phyloP scores from a whole-genome alignment of 2,888 invertebrate genomes.

The Standfussiana lucernea region DNA sequence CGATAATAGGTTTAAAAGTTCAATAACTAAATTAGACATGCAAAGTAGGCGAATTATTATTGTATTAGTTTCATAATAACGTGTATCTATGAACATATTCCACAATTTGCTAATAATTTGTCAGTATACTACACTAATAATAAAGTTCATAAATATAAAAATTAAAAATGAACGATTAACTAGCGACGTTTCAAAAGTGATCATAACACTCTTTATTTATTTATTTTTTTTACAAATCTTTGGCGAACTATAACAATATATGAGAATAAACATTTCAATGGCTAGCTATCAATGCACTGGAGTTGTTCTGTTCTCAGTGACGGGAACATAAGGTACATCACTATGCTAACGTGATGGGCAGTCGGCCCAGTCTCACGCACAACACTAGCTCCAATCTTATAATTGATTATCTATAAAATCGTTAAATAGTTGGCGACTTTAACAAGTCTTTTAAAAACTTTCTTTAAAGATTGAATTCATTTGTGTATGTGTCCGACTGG shows the following conservation, averaged over 20 bases:
- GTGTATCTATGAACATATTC: slow-evolving; percentile 80
- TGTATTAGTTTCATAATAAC: slow-evolving; percentile 86
- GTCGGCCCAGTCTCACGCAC: slow-evolving; percentile 52
- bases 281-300: slow-evolving; percentile 72
- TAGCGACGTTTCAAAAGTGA: slow-evolving; percentile 85
- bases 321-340: slow-evolving; percentile 56
- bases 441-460: slow-evolving; percentile 55
- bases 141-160: slow-evolving; percentile 69
- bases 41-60: slow-evolving; percentile 89
- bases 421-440: slow-evolving; percentile 52
- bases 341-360: slow-evolving; percentile 31
- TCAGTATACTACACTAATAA: slow-evolving; percentile 68
- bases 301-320: slow-evolving; percentile 61
- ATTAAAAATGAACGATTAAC: slow-evolving; percentile 81
- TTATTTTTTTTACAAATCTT: slow-evolving; percentile 85
- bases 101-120: slow-evolving; percentile 68
- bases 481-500: slow-evolving; percentile 45
- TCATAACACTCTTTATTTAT: slow-evolving; percentile 84
- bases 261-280: slow-evolving; percentile 78
- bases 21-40: slow-evolving; percentile 85
- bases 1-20: slow-evolving; percentile 85
- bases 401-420: slow-evolving; percentile 63
- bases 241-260: slow-evolving; percentile 89
- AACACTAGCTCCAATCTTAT: slow-evolving; percentile 45
- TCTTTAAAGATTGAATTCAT: slow-evolving; percentile 36